These are phyloP conservation scores for Nemapogon koenigi DNA, from an alignment of 2,888 invertebrate genomes.

Conservation along the genomic window DNA sequence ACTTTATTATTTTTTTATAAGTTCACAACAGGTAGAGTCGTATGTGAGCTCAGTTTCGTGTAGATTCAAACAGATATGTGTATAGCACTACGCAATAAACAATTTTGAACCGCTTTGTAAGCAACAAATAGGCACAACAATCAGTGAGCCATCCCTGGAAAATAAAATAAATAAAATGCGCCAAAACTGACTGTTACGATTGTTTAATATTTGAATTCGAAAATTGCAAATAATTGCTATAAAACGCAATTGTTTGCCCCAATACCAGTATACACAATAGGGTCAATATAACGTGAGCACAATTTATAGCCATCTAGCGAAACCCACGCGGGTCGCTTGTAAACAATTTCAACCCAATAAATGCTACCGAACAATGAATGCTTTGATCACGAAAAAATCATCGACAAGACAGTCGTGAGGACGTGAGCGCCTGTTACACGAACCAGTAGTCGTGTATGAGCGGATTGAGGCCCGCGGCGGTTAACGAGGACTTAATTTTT, in stretches of 20 bases:
- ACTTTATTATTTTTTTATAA: no score
- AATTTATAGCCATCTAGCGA: constrained; percentile 28
- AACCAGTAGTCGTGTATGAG: constrained; percentile 45
- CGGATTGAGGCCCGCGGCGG: constrained; percentile 3
- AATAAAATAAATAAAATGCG: no score
- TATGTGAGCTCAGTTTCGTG: no score
- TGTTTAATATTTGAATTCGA: neutral
- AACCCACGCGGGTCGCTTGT: constrained; percentile 24
- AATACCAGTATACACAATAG: no score
- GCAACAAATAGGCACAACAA: no score
- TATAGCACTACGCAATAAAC: no score
- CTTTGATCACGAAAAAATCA: constrained; percentile 61
- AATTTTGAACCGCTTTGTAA: no score
- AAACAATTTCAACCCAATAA: constrained; percentile 56
- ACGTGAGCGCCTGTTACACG: constrained; percentile 47
- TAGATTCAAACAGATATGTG: no score
- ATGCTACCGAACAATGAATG: constrained; percentile 60
- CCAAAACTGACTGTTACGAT: neutral
- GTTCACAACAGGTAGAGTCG: no score
- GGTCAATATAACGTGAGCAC: constrained; percentile 35
- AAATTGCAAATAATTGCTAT: constrained; percentile 1
- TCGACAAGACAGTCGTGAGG: constrained; percentile 57
- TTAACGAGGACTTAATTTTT: constrained; percentile 14
- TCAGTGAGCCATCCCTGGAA: no score
- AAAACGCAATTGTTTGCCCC: neutral